These are phyloP conservation scores for Microctonus brassicae DNA, from an alignment of 2,888 invertebrate species.

Conservation along the genomic window DNA sequence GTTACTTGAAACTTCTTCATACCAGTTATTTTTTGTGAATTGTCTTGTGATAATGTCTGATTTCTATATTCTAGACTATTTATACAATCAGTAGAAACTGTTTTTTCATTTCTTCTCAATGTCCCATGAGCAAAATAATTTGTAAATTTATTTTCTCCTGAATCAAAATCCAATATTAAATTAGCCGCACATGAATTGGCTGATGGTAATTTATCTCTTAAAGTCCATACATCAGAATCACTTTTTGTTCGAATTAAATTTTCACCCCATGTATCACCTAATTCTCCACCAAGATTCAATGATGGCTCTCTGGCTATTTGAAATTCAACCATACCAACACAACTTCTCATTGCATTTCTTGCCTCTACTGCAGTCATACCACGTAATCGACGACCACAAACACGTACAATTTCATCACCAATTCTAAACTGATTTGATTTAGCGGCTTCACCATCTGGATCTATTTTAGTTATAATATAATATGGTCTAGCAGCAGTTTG, in stretches of 20 bases:
- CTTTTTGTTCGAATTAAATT: conserved; percentile 51
- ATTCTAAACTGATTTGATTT: conserved; percentile 70
- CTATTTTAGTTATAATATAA: conserved; percentile 60
- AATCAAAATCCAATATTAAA: not conserved
- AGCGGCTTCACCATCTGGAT: conserved; percentile 57
- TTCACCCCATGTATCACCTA: conserved; percentile 60
- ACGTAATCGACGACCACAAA: conserved; percentile 72
- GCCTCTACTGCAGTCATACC: conserved; percentile 67
- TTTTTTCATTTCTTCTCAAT: conserved; percentile 55
- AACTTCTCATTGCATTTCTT: conserved; percentile 55
- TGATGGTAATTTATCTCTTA: conserved; percentile 38
- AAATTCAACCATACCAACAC: conserved; percentile 58
- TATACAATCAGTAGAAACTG: conserved; percentile 49
- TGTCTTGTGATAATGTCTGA: conserved; percentile 19
- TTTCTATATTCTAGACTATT: conserved; percentile 27
- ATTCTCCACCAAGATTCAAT: conserved; percentile 51
- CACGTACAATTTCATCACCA: conserved; percentile 74
- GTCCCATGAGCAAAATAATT: conserved; percentile 51
- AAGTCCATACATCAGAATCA: conserved; percentile 59
- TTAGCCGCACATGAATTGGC: not conserved
- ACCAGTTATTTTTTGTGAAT: conserved; percentile 63
- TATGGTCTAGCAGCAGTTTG: conserved; percentile 60
- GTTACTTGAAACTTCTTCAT: conserved; percentile 70
- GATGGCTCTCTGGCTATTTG: conserved; percentile 62
- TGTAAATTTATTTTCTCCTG: not conserved